Percentiles rank a stretch among this genome's conserved stretches.
phyloP scores from a whole-genome alignment of 1,140 invertebrate genomes.

The Lordiphosa collinella region DNA sequence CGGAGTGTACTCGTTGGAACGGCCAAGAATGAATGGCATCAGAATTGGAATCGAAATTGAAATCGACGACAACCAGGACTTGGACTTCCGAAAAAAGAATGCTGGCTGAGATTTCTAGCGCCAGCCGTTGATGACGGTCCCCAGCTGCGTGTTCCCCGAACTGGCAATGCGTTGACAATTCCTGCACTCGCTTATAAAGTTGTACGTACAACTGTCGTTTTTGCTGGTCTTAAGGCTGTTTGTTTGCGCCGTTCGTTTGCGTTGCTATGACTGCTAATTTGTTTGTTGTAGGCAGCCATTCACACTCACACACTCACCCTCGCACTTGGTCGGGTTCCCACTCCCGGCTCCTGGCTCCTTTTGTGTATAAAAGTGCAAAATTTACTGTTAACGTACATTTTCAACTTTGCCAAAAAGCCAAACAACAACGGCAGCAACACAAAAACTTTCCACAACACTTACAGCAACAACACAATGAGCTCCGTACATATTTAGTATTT shows the following conservation, averaged over 20 bases:
- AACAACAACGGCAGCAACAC: conserved; percentile 74
- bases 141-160: conserved; percentile 1
- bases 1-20: conserved; percentile 41
- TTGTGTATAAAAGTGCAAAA: conserved; percentile 58
- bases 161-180: conserved; percentile 47
- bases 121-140: conserved; percentile 1
- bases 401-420: conserved; percentile 77
- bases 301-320: conserved; percentile 30
- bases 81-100: conserved; percentile 55
- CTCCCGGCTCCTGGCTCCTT: background rate
- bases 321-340: background rate
- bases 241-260: conserved; percentile 47
- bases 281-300: conserved; percentile 73
- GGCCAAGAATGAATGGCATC: conserved; percentile 65
- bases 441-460: conserved; percentile 75
- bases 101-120: conserved; percentile 8
- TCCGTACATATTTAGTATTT: conserved; percentile 68
- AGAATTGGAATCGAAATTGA: conserved; percentile 39
- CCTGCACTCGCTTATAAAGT: conserved; percentile 67
- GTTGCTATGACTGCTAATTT: conserved; percentile 75
- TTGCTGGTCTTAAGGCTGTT: conserved; percentile 43
- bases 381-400: conserved; percentile 74
- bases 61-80: conserved; percentile 49
- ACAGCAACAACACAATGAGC: conserved; percentile 64
- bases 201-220: conserved; percentile 43